These are phyloP conservation scores for Sylvia atricapilla DNA, from an alignment of 2,113 vertebrate species.

Conservation along the genomic window DNA sequence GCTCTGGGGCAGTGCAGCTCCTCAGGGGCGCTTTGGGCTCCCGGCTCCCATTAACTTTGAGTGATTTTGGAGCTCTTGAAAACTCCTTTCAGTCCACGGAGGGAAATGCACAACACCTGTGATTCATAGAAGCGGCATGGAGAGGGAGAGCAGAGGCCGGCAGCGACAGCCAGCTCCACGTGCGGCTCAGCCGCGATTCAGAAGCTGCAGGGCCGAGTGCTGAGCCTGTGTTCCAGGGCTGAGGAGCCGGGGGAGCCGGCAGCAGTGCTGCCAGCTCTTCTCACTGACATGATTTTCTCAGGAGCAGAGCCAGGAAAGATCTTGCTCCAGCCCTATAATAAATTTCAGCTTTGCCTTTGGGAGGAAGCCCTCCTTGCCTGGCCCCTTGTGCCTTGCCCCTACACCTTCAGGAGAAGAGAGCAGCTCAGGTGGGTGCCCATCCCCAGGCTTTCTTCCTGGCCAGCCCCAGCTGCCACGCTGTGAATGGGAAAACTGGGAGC, in stretches of 20 bases:
- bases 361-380: neutral
- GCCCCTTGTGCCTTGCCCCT: neutral
- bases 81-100: constrained; percentile 35
- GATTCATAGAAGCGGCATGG: neutral
- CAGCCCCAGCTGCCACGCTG: neutral
- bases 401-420: neutral
- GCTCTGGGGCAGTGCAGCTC: neutral
- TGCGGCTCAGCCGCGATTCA: neutral
- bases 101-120: constrained; percentile 44
- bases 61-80: constrained; percentile 64
- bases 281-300: neutral
- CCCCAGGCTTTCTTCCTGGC: rapidly evolving
- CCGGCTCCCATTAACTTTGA: constrained; percentile 48
- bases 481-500: neutral
- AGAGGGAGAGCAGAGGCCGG: neutral
- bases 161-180: neutral
- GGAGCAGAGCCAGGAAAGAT: constrained; percentile 47
- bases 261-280: neutral
- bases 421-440: neutral
- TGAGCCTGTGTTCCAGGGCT: neutral
- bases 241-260: neutral
- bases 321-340: neutral
- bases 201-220: neutral
- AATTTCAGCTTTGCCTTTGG: neutral
- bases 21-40: neutral